Conservation (phyloP, 2,797 vertebrate species). For the Gorsachius magnificus region DNA sequence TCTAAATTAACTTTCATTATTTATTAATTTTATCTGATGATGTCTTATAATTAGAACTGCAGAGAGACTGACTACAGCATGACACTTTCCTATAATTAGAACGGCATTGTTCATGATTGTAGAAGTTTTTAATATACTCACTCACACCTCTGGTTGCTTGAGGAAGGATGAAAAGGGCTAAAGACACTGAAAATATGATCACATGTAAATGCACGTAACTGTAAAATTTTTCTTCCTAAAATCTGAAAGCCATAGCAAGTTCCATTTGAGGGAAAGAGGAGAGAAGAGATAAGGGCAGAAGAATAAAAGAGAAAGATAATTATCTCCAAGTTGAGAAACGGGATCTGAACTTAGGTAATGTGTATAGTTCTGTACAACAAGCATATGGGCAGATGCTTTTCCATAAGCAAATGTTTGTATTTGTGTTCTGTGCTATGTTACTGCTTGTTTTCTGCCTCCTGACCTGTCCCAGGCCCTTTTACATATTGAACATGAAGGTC, state of each 20-base stretch:
- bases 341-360: background rate
- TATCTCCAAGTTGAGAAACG: background rate
- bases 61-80: constrained; percentile 38
- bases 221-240: background rate
- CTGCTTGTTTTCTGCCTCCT: background rate
- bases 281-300: background rate
- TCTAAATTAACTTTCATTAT: constrained; percentile 63
- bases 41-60: constrained; percentile 61
- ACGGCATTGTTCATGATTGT: constrained; percentile 14
- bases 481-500: background rate
- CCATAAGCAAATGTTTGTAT: background rate
- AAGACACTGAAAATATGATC: background rate
- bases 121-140: background rate
- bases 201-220: background rate
- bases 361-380: background rate
- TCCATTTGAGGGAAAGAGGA: background rate
- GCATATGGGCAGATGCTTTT: background rate
- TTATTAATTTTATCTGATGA: constrained; percentile 64
- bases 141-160: background rate
- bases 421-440: background rate
- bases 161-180: background rate
- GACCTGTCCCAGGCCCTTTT: background rate
- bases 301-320: background rate
- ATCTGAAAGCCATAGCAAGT: background rate
- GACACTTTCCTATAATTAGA: constrained; percentile 51